phyloP scores from a whole-genome alignment of 1,140 invertebrate species.

The Anastrepha ludens region DNA sequence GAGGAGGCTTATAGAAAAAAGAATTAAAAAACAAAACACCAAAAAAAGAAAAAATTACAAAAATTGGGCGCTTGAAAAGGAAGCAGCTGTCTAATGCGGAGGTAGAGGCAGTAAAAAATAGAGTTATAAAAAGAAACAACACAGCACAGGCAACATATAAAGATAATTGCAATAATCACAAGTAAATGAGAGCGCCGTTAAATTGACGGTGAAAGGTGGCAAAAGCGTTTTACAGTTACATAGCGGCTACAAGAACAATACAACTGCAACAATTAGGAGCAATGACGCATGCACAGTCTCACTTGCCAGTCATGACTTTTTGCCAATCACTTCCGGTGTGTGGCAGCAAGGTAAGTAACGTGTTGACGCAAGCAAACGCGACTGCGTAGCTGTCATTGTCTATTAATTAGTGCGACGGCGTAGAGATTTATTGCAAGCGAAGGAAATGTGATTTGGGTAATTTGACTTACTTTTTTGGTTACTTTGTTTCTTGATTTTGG shows the following conservation, averaged over 20 bases:
- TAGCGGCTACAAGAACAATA: background rate
- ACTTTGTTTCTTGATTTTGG: too few species aligned
- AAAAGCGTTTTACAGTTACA: background rate
- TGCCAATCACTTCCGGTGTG: constrained; percentile 2
- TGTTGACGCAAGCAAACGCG: background rate
- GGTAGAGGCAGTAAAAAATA: background rate
- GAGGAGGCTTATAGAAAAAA: background rate
- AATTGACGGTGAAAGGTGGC: background rate
- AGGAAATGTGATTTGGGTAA: too few species aligned
- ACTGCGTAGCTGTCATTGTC: too few species aligned
- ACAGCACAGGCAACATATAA: background rate
- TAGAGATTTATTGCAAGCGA: too few species aligned
- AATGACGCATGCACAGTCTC: background rate
- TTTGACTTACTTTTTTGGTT: too few species aligned
- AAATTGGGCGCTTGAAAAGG: background rate
- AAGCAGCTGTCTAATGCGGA: background rate
- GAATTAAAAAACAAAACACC: background rate
- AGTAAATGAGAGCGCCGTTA: background rate
- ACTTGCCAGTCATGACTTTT: background rate
- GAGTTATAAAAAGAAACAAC: background rate
- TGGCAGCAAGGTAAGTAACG: too few species aligned
- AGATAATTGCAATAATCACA: too few species aligned
- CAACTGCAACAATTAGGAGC: background rate
- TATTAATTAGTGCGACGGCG: too few species aligned
- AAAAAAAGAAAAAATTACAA: background rate